These are phyloP conservation scores for Lutjanus campechanus DNA, from an alignment of 2,797 vertebrate genomes.

Conservation along the genomic window DNA sequence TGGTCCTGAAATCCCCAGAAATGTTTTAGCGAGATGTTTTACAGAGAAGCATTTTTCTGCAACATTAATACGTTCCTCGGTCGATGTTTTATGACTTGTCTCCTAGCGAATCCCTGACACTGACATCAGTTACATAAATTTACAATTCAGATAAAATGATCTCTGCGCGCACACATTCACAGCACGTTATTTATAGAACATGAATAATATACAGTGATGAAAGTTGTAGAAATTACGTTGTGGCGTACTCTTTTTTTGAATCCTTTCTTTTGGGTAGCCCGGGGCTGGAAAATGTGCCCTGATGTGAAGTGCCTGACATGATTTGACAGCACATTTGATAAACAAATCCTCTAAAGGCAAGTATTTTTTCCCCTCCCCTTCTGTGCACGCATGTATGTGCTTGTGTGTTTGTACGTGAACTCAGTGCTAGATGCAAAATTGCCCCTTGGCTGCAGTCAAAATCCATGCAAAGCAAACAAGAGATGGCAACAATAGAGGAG, in stretches of 20 bases:
- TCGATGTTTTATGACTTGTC: conserved; percentile 67
- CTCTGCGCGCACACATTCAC: conserved; percentile 37
- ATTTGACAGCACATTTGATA: conserved; percentile 87
- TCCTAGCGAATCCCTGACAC: conserved; percentile 56
- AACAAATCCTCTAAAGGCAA: conserved; percentile 83
- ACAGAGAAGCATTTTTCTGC: conserved; percentile 70
- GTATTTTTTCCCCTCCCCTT: conserved; percentile 31
- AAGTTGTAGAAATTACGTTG: conserved; percentile 70
- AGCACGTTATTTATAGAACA: conserved; percentile 65
- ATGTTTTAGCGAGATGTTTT: conserved; percentile 80
- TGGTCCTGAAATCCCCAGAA: conserved; percentile 76
- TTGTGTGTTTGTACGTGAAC: conserved; percentile 61
- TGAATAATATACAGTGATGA: conserved; percentile 61
- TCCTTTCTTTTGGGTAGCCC: conserved; percentile 72
- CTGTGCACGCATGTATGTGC: conserved; percentile 46
- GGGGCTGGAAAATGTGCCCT: conserved; percentile 71
- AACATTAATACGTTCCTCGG: conserved; percentile 68
- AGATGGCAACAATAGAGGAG: conserved; percentile 83
- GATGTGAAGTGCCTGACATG: conserved; percentile 79
- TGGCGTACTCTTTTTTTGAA: conserved; percentile 60
- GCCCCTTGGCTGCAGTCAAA: conserved; percentile 85
- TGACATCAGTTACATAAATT: conserved; percentile 72
- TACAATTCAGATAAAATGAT: conserved; percentile 74
- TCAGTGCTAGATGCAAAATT: conserved; percentile 82
- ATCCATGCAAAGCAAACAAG: conserved; percentile 88